phyloP scores from a whole-genome alignment of 2,113 vertebrate species.

The Thunnus thynnus region DNA sequence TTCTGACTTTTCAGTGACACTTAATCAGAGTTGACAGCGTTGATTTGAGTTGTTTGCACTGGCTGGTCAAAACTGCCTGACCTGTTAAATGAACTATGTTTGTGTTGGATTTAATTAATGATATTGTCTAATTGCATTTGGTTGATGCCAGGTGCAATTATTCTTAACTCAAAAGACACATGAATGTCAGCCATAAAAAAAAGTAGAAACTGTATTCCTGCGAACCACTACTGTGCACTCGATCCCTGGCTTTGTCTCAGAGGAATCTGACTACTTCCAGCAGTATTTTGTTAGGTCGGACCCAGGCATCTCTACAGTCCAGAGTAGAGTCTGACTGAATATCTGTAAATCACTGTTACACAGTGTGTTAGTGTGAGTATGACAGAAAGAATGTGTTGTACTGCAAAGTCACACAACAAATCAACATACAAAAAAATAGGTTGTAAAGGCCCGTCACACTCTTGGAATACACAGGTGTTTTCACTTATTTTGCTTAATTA shows the following conservation, averaged over 20 bases:
- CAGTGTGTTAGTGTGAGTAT: not conserved
- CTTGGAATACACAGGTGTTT: not conserved
- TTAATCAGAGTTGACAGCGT: not conserved
- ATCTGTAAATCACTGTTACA: not conserved
- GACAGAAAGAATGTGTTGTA: not conserved
- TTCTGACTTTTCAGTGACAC: not conserved
- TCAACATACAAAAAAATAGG: not conserved
- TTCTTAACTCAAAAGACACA: not conserved
- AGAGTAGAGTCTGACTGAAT: not conserved
- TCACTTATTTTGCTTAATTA: not conserved
- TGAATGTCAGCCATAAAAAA: not conserved
- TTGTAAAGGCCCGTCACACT: not conserved
- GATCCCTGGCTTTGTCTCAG: too few species aligned
- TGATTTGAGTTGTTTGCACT: conserved; percentile 1
- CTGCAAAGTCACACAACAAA: not conserved
- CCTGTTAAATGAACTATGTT: conserved; percentile 6
- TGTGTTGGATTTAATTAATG: not conserved
- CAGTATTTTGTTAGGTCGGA: not conserved
- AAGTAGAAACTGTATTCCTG: not conserved
- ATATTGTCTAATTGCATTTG: not conserved
- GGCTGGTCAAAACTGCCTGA: conserved; percentile 5
- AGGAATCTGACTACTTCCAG: not conserved
- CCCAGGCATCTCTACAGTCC: too few species aligned
- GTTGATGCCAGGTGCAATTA: not conserved
- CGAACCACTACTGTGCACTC: not conserved